A percentile compares a stretch with the other conserved stretches of the same genome.
phyloP scores from a whole-genome alignment of 2,888 invertebrate genomes.

The Acanthoscelides obtectus region DNA sequence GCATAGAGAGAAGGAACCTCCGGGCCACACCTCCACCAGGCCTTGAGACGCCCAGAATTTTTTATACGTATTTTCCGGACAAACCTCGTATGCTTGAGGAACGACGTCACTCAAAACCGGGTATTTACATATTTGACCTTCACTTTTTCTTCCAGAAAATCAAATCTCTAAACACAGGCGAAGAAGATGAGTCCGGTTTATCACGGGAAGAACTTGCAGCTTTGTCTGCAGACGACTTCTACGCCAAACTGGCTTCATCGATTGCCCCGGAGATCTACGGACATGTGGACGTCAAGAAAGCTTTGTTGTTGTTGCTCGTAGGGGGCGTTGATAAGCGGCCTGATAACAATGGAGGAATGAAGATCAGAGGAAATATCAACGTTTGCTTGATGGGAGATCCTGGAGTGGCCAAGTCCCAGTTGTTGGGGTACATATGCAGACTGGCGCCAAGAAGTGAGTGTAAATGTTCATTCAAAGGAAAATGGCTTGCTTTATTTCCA shows the following conservation, averaged over 20 bases:
- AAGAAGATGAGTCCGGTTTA: conserved; percentile 64
- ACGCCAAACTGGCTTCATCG: conserved; percentile 84
- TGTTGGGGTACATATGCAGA: conserved; percentile 90
- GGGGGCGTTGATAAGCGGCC: conserved; percentile 84
- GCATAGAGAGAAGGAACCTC: too few species aligned
- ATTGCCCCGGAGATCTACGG: conserved; percentile 99
- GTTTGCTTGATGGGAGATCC: conserved; percentile 99
- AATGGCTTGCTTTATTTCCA: too few species aligned
- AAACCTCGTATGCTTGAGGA: too few species aligned
- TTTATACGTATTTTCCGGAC: too few species aligned
- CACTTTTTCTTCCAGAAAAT: conserved; percentile 55
- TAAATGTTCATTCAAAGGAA: too few species aligned
- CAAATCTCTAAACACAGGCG: conserved; percentile 76
- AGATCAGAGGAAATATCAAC: conserved; percentile 95
- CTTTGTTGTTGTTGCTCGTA: conserved; percentile 85
- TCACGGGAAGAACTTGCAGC: conserved; percentile 78
- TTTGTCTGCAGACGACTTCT: conserved; percentile 84
- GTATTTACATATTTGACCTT: too few species aligned
- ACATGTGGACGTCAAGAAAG: conserved; percentile 97
- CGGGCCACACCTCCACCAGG: too few species aligned
- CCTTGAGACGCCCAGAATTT: too few species aligned
- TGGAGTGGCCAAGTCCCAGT: conserved; percentile 98
- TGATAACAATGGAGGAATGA: conserved; percentile 73
- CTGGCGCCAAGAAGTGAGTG: conserved; percentile 77
- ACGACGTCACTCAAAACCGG: too few species aligned